Conservation (phyloP, 1,140 invertebrate genomes). For the Branchinecta lindahli region DNA sequence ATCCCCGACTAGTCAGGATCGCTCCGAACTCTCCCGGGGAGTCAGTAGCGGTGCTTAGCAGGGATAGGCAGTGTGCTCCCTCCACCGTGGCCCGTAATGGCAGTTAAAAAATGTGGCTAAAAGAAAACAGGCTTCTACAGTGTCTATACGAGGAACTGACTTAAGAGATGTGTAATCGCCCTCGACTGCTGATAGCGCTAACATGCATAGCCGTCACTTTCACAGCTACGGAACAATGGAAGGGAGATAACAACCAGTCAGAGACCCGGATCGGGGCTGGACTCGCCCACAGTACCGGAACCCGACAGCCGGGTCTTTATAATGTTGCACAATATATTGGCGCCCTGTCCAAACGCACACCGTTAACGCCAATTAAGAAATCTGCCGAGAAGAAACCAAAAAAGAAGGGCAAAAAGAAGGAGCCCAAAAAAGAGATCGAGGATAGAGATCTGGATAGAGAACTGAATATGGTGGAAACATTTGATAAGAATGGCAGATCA, state of each 20-base stretch:
- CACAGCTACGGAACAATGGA: not conserved
- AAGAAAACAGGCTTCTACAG: not conserved
- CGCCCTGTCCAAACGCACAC: conserved; percentile 5
- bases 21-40: not conserved
- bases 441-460: not conserved
- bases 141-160: conserved; percentile 6
- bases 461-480: conserved; percentile 3
- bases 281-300: not conserved
- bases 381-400: not conserved
- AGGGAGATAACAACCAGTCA: not conserved
- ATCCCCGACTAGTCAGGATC: not conserved
- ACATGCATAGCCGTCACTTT: not conserved
- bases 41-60: not conserved
- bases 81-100: not conserved
- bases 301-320: not conserved
- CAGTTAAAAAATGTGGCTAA: conserved; percentile 10
- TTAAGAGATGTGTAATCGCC: conserved; percentile 1
- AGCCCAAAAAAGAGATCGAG: not conserved
- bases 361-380: not conserved
- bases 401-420: not conserved
- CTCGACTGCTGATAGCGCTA: not conserved
- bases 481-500: conserved; percentile 5
- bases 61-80: not conserved
- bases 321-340: conserved; percentile 3
- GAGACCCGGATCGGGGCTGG: not conserved